Evolutionary conservation across 92 coral and sea anemone genomes (phyloP).

Genomic region (Porites cylindrica): DNA sequence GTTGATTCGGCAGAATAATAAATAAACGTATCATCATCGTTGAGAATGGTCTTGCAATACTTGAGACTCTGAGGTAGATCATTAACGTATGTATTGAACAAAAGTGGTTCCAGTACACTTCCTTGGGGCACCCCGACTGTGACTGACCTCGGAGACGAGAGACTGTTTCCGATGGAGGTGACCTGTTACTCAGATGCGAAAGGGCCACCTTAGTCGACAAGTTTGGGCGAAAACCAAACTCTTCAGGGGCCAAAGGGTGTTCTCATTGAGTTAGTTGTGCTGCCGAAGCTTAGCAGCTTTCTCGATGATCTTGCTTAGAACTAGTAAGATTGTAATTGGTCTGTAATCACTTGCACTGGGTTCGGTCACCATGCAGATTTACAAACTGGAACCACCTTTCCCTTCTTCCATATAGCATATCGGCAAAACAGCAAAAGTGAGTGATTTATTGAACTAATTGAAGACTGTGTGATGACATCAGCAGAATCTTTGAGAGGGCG

Average conservation of each 20-base stretch:
- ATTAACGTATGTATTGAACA: slow-evolving; percentile 5
- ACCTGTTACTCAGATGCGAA: slow-evolving; percentile 37
- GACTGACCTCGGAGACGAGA: slow-evolving; percentile 18
- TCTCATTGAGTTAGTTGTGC: slow-evolving; percentile 40
- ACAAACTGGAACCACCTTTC: slow-evolving; percentile 51
- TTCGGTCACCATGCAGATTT: slow-evolving; percentile 38
- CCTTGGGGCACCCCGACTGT: slow-evolving; percentile 27
- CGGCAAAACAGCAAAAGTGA: slow-evolving; percentile 33
- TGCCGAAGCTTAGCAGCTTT: slow-evolving; percentile 38
- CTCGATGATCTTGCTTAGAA: slow-evolving; percentile 15
- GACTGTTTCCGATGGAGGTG: slow-evolving; percentile 14
- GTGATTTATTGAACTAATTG: slow-evolving; percentile 25
- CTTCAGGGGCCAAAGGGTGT: slow-evolving; percentile 24
- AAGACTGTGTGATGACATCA: slow-evolving; percentile 10
- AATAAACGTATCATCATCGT: slow-evolving; percentile 39
- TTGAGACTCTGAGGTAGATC: slow-evolving; percentile 10
- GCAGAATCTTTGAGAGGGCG: slow-evolving; percentile 41
- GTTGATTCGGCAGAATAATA: slow-evolving; percentile 27
- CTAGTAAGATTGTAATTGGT: slow-evolving; percentile 39
- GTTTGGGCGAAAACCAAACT: slow-evolving; percentile 36
- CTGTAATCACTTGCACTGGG: slow-evolving; percentile 31
- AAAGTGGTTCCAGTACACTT: slow-evolving; percentile 6
- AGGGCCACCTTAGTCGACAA: slow-evolving; percentile 7
- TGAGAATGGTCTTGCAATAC: slow-evolving; percentile 20
- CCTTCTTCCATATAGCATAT: slow-evolving; percentile 39